Conservation (phyloP, 2,113 vertebrate genomes). For the Xiphophorus maculatus region DNA sequence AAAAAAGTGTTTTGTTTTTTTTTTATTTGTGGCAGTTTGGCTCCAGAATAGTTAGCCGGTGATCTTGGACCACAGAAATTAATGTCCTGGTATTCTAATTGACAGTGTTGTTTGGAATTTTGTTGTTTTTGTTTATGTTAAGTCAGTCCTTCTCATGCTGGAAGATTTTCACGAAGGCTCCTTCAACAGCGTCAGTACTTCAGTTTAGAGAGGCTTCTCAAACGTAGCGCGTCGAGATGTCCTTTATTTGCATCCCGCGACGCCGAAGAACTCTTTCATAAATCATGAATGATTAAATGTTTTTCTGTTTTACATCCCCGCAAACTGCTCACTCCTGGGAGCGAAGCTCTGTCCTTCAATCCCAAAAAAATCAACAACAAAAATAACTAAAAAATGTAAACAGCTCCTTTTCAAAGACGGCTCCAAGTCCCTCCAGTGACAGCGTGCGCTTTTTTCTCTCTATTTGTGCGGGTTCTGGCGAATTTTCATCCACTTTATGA, state of each 20-base stretch:
- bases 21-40: background rate
- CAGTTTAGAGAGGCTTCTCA: slow-evolving; percentile 1
- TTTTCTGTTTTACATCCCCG: slow-evolving; percentile 1
- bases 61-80: background rate
- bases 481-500: slow-evolving; percentile 23
- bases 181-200: background rate
- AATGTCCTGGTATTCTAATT: background rate
- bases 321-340: slow-evolving; percentile 6
- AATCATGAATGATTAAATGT: slow-evolving; percentile 6
- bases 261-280: background rate
- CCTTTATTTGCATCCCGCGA: background rate
- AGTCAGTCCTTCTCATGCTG: background rate
- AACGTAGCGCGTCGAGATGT: background rate
- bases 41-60: background rate
- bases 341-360: slow-evolving; percentile 15
- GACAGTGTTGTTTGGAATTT: background rate
- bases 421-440: background rate
- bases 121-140: background rate
- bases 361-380: background rate
- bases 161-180: background rate
- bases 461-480: slow-evolving; percentile 12
- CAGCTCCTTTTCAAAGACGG: slow-evolving; percentile 8
- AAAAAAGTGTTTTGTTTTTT: no score
- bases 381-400: background rate
- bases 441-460: background rate